These are phyloP conservation scores for Pachycephala philippinensis DNA, from an alignment of 2,113 vertebrate species.

Conservation along the genomic window DNA sequence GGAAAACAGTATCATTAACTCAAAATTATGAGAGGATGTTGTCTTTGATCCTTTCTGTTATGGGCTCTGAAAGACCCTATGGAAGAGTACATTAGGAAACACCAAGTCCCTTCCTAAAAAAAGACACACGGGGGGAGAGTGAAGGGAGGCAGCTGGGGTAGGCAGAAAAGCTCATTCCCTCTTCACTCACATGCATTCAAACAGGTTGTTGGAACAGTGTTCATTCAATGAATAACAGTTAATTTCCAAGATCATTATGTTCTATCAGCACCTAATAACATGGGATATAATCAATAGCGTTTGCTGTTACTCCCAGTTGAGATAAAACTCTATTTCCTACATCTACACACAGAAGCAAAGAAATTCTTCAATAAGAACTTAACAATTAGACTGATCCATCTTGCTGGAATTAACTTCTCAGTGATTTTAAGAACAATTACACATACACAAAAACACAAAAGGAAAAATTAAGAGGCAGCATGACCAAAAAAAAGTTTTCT, in stretches of 20 bases:
- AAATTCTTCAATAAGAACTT: background rate
- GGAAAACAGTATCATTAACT: background rate
- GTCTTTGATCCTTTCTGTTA: background rate
- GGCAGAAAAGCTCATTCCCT: background rate
- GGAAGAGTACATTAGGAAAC: background rate
- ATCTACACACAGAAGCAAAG: background rate
- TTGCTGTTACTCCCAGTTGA: background rate
- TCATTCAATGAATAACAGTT: background rate
- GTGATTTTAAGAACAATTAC: background rate
- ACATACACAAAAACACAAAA: background rate
- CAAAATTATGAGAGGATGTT: accelerated
- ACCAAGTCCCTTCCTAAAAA: background rate
- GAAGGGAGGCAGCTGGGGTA: too few relatives aligned
- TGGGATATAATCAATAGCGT: background rate
- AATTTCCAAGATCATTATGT: background rate
- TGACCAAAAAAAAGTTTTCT: background rate
- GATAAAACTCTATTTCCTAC: background rate
- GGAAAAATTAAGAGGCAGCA: background rate
- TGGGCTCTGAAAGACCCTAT: background rate
- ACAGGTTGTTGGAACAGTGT: background rate
- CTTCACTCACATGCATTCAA: background rate
- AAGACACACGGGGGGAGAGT: accelerated
- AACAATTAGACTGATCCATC: background rate
- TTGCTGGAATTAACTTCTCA: background rate
- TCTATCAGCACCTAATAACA: background rate